Evolutionary conservation across 2,888 invertebrate genomes (phyloP).

Genomic region (Nephrotoma guestfalica): DNA sequence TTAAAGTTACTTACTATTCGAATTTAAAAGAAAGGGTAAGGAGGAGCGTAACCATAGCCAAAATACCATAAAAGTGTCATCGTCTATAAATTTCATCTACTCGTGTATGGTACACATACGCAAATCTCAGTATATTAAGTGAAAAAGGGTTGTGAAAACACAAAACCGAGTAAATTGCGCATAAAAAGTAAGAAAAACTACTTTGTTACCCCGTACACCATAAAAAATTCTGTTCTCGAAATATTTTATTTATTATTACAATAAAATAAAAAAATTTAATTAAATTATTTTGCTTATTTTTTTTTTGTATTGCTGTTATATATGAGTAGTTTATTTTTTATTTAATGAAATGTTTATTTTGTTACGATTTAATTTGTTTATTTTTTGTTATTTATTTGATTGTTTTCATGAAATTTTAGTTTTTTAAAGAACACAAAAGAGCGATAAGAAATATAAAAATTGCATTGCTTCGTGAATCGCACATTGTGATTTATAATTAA

Average conservation of each 20-base stretch:
- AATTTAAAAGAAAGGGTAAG: neutral
- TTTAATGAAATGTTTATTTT: neutral
- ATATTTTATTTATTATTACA: neutral
- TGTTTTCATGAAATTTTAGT: neutral
- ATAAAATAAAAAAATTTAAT: neutral
- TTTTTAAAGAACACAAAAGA: neutral
- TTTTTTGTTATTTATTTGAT: neutral
- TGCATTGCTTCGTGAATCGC: too few relatives aligned
- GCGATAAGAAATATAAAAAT: too few relatives aligned
- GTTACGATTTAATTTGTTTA: neutral
- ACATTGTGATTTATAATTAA: too few relatives aligned
- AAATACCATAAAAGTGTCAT: neutral
- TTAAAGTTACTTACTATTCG: neutral
- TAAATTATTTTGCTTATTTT: neutral
- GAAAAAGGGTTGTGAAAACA: neutral
- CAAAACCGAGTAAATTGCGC: neutral
- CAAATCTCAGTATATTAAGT: neutral
- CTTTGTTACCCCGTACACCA: neutral
- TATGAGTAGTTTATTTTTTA: neutral
- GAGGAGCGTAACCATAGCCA: neutral
- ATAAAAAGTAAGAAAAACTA: neutral
- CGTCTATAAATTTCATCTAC: neutral
- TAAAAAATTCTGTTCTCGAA: neutral
- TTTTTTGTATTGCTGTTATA: neutral
- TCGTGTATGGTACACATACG: neutral